A percentile compares a stretch with the other conserved stretches of the same genome.
These are phyloP conservation scores for Sebastes cheni DNA, from an alignment of 2,797 vertebrate species.

Conservation along the genomic window DNA sequence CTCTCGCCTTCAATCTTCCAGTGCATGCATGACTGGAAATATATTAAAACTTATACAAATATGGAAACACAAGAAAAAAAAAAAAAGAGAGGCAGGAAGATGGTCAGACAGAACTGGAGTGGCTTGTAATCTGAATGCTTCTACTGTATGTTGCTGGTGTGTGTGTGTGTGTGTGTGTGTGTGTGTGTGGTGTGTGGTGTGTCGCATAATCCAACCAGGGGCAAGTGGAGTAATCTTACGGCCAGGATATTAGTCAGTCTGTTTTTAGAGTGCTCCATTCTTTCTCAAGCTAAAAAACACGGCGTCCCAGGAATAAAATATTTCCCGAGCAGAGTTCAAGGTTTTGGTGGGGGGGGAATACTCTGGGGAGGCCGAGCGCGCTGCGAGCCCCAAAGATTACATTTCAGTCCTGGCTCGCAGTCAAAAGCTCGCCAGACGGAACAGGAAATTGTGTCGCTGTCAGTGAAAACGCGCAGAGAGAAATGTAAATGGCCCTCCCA, in stretches of 20 bases:
- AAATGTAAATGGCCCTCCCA: constrained; percentile 85
- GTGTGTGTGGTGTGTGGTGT: not conserved
- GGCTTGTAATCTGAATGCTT: constrained; percentile 18
- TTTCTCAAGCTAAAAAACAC: constrained; percentile 66
- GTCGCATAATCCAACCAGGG: constrained; percentile 24
- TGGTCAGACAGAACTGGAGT: not conserved
- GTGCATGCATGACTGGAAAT: constrained; percentile 43
- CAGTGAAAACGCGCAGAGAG: constrained; percentile 79
- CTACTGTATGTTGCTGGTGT: not conserved
- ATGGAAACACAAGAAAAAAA: constrained; percentile 1
- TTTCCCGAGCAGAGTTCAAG: constrained; percentile 80
- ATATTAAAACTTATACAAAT: constrained; percentile 51
- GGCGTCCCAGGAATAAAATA: constrained; percentile 73
- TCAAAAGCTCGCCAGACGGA: constrained; percentile 83
- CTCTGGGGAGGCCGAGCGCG: constrained; percentile 77
- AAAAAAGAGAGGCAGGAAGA: not conserved
- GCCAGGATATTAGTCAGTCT: constrained; percentile 66
- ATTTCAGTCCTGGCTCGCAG: constrained; percentile 81
- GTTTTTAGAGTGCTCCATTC: constrained; percentile 62
- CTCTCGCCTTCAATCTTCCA: constrained; percentile 25
- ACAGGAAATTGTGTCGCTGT: constrained; percentile 88
- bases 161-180: not conserved
- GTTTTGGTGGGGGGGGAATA: constrained; percentile 70
- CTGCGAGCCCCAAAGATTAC: constrained; percentile 80
- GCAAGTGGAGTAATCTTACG: constrained; percentile 52